A percentile compares a stretch with the other conserved stretches of the same genome.
These are phyloP conservation scores for Drymonia ruficornis DNA, from an alignment of 2,888 invertebrate genomes.

Conservation along the genomic window DNA sequence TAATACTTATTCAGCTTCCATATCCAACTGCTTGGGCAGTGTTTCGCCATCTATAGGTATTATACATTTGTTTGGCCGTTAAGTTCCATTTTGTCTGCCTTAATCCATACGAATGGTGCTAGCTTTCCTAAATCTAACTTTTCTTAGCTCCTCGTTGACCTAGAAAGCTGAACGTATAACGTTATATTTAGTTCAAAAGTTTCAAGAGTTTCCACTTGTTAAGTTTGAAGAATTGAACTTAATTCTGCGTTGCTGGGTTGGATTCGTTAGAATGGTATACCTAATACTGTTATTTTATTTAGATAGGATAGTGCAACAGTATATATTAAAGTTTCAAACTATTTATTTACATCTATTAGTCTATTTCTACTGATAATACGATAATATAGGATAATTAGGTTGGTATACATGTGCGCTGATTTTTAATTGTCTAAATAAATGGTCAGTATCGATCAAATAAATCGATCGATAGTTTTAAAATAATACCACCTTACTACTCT, in stretches of 20 bases:
- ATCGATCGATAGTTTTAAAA: too few species aligned
- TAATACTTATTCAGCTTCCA: too few species aligned
- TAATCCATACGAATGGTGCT: conserved; percentile 1
- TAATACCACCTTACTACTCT: too few species aligned
- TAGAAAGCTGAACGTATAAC: conserved; percentile 14
- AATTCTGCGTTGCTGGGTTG: background rate
- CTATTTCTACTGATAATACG: too few species aligned
- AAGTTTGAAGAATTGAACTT: background rate
- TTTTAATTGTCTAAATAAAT: too few species aligned
- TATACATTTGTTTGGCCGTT: background rate
- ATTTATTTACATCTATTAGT: too few species aligned
- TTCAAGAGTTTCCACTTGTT: background rate
- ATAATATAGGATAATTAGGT: too few species aligned
- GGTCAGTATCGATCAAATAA: too few species aligned
- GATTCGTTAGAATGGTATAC: background rate
- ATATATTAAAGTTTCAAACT: too few species aligned
- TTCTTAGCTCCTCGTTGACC: conserved; percentile 21
- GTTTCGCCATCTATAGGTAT: background rate
- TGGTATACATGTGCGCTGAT: too few species aligned
- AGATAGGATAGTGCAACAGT: too few species aligned
- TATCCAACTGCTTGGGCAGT: too few species aligned
- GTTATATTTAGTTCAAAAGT: conserved; percentile 9
- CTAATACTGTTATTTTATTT: background rate
- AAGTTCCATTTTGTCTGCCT: background rate
- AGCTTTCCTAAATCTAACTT: conserved; percentile 21